phyloP scores from a whole-genome alignment of 2,113 vertebrate species.

The Cyphomyrus plagiostoma region DNA sequence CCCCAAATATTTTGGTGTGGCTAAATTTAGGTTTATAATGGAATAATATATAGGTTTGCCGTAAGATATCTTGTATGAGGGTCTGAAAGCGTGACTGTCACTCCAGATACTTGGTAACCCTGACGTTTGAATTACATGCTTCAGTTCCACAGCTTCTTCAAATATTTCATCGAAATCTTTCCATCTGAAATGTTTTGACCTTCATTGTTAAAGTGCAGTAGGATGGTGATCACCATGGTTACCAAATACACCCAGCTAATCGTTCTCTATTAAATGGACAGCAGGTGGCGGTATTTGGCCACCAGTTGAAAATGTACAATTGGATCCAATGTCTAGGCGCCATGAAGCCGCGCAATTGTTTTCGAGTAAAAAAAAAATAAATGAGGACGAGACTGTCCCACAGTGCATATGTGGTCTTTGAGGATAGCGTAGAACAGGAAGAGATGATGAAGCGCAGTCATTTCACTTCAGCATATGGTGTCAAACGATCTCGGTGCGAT shows the following conservation, averaged over 20 bases:
- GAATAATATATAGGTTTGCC: neutral
- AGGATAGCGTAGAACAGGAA: neutral
- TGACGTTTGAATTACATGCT: neutral
- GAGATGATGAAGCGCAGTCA: neutral
- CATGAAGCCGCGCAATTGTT: neutral
- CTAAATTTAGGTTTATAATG: neutral
- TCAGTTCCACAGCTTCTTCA: neutral
- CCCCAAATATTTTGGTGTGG: neutral
- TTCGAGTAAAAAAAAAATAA: neutral
- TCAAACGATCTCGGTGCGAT: slow-evolving; percentile 9
- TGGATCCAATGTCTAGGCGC: neutral
- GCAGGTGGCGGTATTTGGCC: slow-evolving; percentile 40
- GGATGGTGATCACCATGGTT: neutral
- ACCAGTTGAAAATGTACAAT: neutral
- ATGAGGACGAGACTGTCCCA: neutral
- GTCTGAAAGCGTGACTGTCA: neutral
- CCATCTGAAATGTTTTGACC: neutral
- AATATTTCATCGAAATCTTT: neutral
- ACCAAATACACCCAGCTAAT: neutral
- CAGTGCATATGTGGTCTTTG: slow-evolving; percentile 7
- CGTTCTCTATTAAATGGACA: slow-evolving; percentile 2
- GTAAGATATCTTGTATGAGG: neutral
- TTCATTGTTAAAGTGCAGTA: neutral
- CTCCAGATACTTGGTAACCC: neutral
- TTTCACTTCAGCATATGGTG: slow-evolving; percentile 15